Conservation (phyloP, 1,140 invertebrate genomes). For the Trichoplusia ni region DNA sequence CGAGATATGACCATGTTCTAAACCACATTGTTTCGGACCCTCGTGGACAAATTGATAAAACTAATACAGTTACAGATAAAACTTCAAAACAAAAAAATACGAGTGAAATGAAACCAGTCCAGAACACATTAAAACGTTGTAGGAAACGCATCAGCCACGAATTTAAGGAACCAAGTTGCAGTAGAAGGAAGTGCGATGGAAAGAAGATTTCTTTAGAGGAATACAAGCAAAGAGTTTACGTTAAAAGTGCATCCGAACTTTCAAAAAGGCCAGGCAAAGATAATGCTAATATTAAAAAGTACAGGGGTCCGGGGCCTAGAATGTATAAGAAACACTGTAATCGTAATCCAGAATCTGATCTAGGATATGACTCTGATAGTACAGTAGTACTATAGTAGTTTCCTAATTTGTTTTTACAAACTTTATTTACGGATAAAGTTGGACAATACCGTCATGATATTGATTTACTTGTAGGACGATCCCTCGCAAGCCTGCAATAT, state of each 20-base stretch:
- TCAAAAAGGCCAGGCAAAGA: background rate
- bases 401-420: no score
- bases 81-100: background rate
- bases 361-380: constrained; percentile 41
- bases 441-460: no score
- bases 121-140: background rate
- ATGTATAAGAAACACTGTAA: background rate
- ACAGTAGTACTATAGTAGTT: constrained; percentile 18
- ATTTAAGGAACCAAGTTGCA: background rate
- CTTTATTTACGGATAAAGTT: no score
- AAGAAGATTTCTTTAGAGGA: constrained; percentile 44
- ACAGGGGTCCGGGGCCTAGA: background rate
- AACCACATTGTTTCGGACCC: background rate
- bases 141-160: background rate
- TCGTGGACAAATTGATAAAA: background rate
- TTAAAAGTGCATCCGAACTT: background rate
- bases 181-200: background rate
- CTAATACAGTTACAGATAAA: background rate
- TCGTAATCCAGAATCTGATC: constrained; percentile 29
- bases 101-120: background rate
- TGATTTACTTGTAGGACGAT: no score
- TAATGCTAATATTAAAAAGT: background rate
- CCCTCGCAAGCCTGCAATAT: no score
- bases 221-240: constrained; percentile 37
- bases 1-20: constrained; percentile 42